Evolutionary conservation across 2,797 vertebrate genomes (phyloP), one percentile per base, ranked within the genome.

Genomic region (Kryptolebias ocellatus): DNA sequence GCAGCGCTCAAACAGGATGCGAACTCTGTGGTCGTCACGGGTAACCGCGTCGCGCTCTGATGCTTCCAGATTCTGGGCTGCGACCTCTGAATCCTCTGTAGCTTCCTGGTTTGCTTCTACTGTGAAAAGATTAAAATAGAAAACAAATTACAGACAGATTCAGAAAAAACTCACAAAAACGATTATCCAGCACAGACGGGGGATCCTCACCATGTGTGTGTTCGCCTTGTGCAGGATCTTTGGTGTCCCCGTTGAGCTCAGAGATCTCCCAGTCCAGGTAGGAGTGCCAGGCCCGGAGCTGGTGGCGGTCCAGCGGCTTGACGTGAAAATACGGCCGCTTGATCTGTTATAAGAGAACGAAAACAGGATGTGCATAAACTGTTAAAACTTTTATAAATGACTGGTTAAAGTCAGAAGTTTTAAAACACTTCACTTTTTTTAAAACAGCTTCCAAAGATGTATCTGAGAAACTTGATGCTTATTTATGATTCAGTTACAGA

Each of bases 301-400:
- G 95, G 1, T 92, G 83, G 11, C 91, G 83, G 61, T 95, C 95
- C 42, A 96, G 87, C 0, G 95, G 94, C 64, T 94, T 94, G 27
- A 96, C 94, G 0, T 95, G 94, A 73, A 96, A 96, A 68, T 96
- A 96, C 0, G 95, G 95, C 15, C 95, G 89, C 72, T 95, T 96
- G 72, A 96, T 95, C 95, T 96, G n/a, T 4, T 45, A 31, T 5
- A 10, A 18, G 1, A 67, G 18, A 53, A 12, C 12, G 4, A 27
- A 0, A 53, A 24, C 11, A 42, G 39, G 39, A 42, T 34, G 31
- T 34, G 2, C 31, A 42, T 42, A 14, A 42, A 42, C 39, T 39
- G 8, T 39, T 39, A 39, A 10, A 3, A 12, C 11, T 31, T 31
- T 31, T 4, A 31, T 7, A 31, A 7, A 7, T 31, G 4, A 12